Conservation (phyloP, 1,140 invertebrate species). For the Cydia amplana region DNA sequence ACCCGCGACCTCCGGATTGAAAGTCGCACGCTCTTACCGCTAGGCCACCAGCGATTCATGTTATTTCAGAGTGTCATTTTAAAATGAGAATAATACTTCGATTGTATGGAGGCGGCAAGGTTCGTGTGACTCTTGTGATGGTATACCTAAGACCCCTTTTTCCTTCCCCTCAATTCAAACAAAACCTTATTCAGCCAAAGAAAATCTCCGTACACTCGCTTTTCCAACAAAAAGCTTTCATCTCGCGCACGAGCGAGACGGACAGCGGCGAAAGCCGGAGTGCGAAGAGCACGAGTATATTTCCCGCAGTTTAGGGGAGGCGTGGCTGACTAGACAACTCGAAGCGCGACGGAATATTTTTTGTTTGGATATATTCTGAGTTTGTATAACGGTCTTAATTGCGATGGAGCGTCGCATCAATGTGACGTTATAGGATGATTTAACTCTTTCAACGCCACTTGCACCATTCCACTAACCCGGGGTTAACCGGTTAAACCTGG, state of each 20-base stretch:
- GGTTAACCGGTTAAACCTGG: no score
- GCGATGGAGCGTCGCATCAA: neutral
- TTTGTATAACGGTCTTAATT: slow-evolving; percentile 39
- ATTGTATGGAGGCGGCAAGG: no score
- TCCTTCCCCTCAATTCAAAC: neutral
- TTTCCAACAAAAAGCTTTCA: slow-evolving; percentile 20
- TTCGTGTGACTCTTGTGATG: no score
- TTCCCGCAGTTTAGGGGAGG: slow-evolving; percentile 44
- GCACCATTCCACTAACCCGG: no score
- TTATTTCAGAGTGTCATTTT: no score
- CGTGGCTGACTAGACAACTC: slow-evolving; percentile 66
- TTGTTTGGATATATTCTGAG: slow-evolving; percentile 40
- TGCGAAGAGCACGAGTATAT: slow-evolving; percentile 47
- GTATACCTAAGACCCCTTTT: no score
- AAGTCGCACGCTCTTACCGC: no score
- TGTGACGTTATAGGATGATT: neutral
- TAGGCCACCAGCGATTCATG: no score
- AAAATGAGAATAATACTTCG: no score
- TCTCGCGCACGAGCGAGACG: slow-evolving; percentile 36
- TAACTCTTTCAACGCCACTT: no score
- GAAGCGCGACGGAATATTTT: slow-evolving; percentile 56
- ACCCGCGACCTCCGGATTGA: no score
- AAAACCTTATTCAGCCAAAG: neutral
- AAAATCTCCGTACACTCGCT: slow-evolving; percentile 26
- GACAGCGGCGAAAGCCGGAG: slow-evolving; percentile 34